Conservation (phyloP, 1,140 invertebrate species). For the Reticulitermes speratus region DNA sequence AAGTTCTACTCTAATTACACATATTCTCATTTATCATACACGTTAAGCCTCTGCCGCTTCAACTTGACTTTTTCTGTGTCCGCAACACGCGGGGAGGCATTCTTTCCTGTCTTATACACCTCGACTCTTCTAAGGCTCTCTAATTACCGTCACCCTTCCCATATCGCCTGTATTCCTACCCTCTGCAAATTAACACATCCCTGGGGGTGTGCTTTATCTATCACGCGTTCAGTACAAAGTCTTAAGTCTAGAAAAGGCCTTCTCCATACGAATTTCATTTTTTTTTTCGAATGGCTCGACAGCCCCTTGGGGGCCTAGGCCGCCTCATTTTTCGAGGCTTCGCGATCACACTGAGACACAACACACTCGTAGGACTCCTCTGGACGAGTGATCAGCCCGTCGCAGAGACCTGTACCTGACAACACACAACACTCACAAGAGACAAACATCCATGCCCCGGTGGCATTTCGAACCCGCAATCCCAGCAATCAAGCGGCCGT, state of each 20-base stretch:
- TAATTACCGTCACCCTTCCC: neutral
- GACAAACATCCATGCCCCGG: too few species aligned
- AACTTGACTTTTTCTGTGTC: neutral
- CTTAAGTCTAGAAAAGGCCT: neutral
- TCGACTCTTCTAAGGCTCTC: neutral
- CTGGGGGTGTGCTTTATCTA: neutral
- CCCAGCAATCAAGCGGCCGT: too few species aligned
- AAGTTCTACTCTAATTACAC: constrained; percentile 3
- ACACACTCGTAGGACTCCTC: too few species aligned
- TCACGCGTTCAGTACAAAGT: neutral
- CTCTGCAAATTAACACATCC: neutral
- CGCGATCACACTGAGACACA: too few species aligned
- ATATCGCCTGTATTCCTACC: neutral
- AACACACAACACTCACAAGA: too few species aligned
- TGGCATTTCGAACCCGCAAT: too few species aligned
- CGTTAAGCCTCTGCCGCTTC: neutral
- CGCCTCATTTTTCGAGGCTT: too few species aligned
- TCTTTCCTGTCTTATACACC: neutral
- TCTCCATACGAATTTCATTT: neutral
- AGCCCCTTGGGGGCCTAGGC: too few species aligned
- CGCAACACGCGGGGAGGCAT: too few species aligned
- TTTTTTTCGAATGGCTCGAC: too few species aligned
- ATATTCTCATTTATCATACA: neutral
- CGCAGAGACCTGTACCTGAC: too few species aligned
- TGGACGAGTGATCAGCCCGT: too few species aligned